Evolutionary conservation across 2,113 vertebrate genomes (phyloP).

Genomic region (Tyto alba): DNA sequence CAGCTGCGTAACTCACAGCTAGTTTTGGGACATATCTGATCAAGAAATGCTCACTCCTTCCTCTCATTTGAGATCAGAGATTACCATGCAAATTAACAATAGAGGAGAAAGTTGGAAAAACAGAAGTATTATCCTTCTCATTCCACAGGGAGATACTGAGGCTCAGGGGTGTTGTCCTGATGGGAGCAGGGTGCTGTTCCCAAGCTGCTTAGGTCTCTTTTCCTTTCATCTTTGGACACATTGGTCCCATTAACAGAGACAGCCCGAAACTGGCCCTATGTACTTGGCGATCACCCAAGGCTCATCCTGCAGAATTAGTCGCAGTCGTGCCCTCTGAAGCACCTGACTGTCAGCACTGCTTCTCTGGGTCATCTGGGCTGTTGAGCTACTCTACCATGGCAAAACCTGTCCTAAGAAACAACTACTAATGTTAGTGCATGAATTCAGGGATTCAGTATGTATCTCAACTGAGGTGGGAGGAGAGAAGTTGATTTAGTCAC

Average conservation of each 20-base stretch:
- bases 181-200: background rate
- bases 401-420: background rate
- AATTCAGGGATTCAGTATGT: background rate
- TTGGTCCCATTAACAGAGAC: background rate
- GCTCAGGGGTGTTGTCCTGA: background rate
- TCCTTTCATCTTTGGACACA: background rate
- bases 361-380: background rate
- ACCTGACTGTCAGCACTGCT: background rate
- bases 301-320: background rate
- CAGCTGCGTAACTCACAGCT: background rate
- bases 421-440: background rate
- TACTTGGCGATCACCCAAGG: background rate
- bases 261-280: accelerated
- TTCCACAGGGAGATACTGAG: background rate
- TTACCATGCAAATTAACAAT: background rate
- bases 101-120: background rate
- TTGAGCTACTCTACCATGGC: background rate
- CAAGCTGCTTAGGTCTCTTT: background rate
- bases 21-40: background rate
- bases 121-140: background rate
- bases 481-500: background rate
- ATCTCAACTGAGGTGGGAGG: accelerated
- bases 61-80: background rate
- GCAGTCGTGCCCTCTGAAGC: background rate
- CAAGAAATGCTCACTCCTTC: background rate